Evolutionary conservation across 2,888 invertebrate species (phyloP), one percentile per base, ranked within the genome.

Genomic region (Sarcophaga carnaria): DNA sequence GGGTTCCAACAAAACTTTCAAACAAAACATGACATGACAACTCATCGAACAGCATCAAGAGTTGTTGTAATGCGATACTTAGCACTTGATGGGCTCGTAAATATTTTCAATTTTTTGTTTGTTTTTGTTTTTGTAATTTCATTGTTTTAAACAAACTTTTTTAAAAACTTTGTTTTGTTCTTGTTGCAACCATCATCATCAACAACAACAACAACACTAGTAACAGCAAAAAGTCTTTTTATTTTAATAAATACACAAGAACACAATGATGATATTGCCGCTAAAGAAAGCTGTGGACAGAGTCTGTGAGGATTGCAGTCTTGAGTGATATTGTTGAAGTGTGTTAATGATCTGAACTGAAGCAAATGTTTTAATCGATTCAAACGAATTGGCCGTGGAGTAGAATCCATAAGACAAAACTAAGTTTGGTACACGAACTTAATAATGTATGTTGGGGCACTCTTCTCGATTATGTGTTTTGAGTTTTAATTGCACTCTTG

Each of bases 41-140:
- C 92, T 92, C 92, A 92, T 92, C 92, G 92, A 92, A 91, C 92
- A 92, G 91, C 92, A 83, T 84, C 88, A 91, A 37, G 91, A 92
- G 92, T 92, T 90, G 92, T 91, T 92, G 92, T 92, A 92, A 92
- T 92, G 91, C 91, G 92, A 92, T 92, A 92, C 93, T 92, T 92
- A 92, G 91, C 90, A 92, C 91, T 92, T 91, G 91, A 92, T 91
- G 91, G 91, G 91, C 91, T 92, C 93, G 92, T 92, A 92, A 92
- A 92, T 92, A 91, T 92, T 90, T 91, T 91, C 78, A 83, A 64
- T 84, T 10, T 37, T 37, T 37, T 10, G 1, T 37, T 1, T 37
- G 8, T 37, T 8, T 37, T 37, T 37, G 8, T 37, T 37, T 8
- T 85, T 82, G 77, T 85, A 83, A 86, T 88, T 85, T 88, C 84